phyloP scores from a whole-genome alignment of 2,888 invertebrate species.

The Cerastis leucographa region DNA sequence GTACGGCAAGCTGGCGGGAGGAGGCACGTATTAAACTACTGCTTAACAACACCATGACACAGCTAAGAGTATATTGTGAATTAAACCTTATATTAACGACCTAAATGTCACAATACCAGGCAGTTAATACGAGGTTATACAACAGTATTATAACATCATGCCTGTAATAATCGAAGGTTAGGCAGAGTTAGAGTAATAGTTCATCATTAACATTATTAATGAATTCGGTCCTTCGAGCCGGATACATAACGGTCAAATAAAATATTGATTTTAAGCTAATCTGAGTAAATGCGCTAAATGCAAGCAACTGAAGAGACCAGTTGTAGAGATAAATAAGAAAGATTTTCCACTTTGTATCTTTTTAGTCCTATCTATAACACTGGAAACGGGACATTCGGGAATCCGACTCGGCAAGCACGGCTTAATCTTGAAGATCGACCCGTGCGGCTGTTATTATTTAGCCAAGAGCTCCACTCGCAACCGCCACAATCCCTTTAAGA shows the following conservation, averaged over 20 bases:
- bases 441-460: too few relatives aligned
- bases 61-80: background rate
- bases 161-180: too few relatives aligned
- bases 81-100: background rate
- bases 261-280: background rate
- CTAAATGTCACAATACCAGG: background rate
- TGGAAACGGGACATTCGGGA: too few relatives aligned
- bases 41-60: background rate
- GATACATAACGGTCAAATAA: background rate
- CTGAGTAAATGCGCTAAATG: background rate
- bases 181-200: too few relatives aligned
- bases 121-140: background rate
- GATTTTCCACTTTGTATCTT: too few relatives aligned
- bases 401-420: too few relatives aligned
- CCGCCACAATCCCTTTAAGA: background rate
- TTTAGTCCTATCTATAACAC: too few relatives aligned
- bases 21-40: rapidly evolving
- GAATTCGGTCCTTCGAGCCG: conserved; percentile 14
- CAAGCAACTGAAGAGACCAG: too few relatives aligned
- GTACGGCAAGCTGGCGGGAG: conserved; percentile 92
- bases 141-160: background rate
- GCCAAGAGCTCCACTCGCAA: background rate
- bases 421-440: too few relatives aligned
- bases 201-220: background rate
- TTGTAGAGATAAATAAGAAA: background rate